A percentile compares a stretch with the other conserved stretches of the same genome.
These are phyloP conservation scores for Lampris incognitus DNA, from an alignment of 2,113 vertebrate species.

Conservation along the genomic window DNA sequence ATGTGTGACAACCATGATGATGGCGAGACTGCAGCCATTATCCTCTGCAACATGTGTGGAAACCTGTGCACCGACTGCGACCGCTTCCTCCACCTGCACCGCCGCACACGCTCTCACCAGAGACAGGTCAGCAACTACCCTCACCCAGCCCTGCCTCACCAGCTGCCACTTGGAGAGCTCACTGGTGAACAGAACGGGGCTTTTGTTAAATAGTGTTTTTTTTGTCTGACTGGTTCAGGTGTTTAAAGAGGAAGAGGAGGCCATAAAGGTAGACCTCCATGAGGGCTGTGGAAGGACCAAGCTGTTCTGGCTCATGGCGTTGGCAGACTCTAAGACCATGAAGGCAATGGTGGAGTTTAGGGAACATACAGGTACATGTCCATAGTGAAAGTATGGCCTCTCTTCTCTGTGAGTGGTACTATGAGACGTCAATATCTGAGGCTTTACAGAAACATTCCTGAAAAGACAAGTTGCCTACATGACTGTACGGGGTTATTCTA, in stretches of 20 bases:
- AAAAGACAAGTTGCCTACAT: neutral
- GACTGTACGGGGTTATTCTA: no score
- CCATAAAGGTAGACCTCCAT: constrained; percentile 98
- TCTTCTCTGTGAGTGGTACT: neutral
- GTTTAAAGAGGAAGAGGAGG: constrained; percentile 99
- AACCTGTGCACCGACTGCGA: constrained; percentile 99
- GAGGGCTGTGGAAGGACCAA: constrained; percentile 98
- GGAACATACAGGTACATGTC: constrained; percentile 92
- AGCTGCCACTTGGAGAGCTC: no score
- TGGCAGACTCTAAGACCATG: constrained; percentile 99
- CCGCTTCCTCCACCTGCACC: constrained; percentile 96
- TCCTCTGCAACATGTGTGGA: constrained; percentile 95
- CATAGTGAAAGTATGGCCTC: neutral
- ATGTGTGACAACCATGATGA: constrained; percentile 99
- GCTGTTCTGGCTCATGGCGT: constrained; percentile 98
- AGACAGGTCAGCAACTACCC: constrained; percentile 87
- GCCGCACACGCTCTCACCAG: constrained; percentile 97
- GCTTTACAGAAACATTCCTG: neutral
- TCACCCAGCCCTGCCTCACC: no score
- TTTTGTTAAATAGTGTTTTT: neutral
- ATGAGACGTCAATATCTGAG: neutral
- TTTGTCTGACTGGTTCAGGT: constrained; percentile 82
- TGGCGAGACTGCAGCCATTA: constrained; percentile 97
- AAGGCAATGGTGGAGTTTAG: constrained; percentile 99
- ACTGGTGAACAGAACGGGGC: neutral